Evolutionary conservation across 2,797 vertebrate species (phyloP).

Genomic region (Alcedo atthis): DNA sequence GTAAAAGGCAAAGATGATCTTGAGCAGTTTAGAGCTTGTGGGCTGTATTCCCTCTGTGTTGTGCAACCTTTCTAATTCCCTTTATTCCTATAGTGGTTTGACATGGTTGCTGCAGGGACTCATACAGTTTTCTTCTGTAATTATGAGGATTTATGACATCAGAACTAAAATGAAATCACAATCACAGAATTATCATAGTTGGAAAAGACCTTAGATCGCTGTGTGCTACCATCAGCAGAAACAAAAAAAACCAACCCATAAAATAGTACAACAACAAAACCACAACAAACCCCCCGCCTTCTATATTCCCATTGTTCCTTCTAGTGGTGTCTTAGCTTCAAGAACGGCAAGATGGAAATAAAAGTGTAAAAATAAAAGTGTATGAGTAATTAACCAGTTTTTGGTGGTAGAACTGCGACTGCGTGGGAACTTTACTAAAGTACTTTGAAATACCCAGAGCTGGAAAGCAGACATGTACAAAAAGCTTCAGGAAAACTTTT

Average conservation of each 20-base stretch:
- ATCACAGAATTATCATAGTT: no score
- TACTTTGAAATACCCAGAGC: background rate
- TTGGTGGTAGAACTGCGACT: background rate
- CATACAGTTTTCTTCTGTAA: background rate
- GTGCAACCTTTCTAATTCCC: background rate
- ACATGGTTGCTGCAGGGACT: background rate
- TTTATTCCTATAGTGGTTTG: background rate
- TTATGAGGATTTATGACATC: background rate
- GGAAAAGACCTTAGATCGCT: no score
- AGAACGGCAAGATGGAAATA: background rate
- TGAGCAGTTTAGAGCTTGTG: background rate
- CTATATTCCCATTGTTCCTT: background rate
- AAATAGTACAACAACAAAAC: no score
- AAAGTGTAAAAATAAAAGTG: background rate
- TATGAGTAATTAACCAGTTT: background rate
- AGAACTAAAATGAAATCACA: background rate
- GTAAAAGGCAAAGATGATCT: background rate
- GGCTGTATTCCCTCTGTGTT: background rate
- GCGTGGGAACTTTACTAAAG: background rate
- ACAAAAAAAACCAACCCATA: no score
- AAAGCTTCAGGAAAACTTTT: background rate
- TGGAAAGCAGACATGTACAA: background rate
- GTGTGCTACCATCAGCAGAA: no score
- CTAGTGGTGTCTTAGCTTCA: background rate
- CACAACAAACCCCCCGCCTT: background rate